Conservation (phyloP, 1,140 invertebrate genomes). For the Drosophila albomicans region DNA sequence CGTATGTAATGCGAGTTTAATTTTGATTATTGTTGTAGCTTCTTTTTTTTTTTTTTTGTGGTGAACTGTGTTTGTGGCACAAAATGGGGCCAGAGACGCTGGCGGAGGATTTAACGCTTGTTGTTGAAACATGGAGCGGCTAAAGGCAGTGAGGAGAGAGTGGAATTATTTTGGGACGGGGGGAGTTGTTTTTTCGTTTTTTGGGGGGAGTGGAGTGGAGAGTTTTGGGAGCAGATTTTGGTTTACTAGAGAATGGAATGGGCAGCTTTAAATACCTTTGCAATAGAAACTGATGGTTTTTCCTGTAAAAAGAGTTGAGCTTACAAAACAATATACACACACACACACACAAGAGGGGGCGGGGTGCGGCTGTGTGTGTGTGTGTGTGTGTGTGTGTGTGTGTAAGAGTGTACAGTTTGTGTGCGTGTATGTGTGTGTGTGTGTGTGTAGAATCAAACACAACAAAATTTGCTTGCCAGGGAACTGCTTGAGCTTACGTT, state of each 20-base stretch:
- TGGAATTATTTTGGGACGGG: neutral
- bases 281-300: slow-evolving; percentile 84
- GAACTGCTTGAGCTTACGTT: slow-evolving; percentile 19
- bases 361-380: slow-evolving; percentile 24
- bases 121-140: neutral
- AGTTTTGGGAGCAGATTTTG: slow-evolving; percentile 9
- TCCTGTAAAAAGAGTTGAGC: slow-evolving; percentile 84
- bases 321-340: slow-evolving; percentile 74
- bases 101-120: neutral
- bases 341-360: slow-evolving; percentile 23
- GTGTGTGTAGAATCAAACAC: slow-evolving; percentile 39
- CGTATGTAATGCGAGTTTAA: slow-evolving; percentile 51
- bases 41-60: neutral
- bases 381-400: slow-evolving; percentile 13
- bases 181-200: neutral
- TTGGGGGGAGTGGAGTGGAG: neutral
- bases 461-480: slow-evolving; percentile 44
- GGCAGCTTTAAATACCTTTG: slow-evolving; percentile 84
- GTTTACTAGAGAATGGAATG: slow-evolving; percentile 4
- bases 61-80: slow-evolving; percentile 18
- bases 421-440: slow-evolving; percentile 26
- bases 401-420: slow-evolving; percentile 23
- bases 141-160: too few relatives aligned
- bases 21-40: slow-evolving; percentile 53
- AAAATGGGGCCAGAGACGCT: too few relatives aligned